Evolutionary conservation across 2,888 invertebrate species (phyloP), one percentile per base, ranked within the genome.

Genomic region (Eilema depressum): DNA sequence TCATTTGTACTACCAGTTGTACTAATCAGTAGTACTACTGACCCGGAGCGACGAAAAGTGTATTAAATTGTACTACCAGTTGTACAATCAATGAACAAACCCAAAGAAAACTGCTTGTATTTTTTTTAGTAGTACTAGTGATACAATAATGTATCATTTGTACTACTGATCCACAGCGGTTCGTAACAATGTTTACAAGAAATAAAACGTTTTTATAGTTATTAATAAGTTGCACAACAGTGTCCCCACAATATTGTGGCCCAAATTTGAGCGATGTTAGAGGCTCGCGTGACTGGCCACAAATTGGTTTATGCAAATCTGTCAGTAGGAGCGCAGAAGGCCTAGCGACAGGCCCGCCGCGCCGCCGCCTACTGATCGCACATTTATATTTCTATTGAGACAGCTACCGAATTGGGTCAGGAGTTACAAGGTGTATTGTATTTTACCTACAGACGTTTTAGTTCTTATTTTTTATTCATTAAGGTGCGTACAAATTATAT

Each of bases 281-380:
- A 60, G 66, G 64, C 68, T 86, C 77, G 85, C 86, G 87, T 86
- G 87, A 85, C 85, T 81, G 72, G 65, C 75, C 78, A 72, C 82
- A 86, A 87, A 87, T 87, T 83, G 85, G 77, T 86, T 87, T 87
- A 87, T 87, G 87, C 78, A 82, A 87, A 87, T 86, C 74, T 74
- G 56, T 69, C 68, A 66, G 47, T 28, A 30, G 28, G 28, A 25
- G n/a, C n/a, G n/a, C n/a, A n/a, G n/a, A n/a, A n/a, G 53, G 63
- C 17, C 63, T 64, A 73, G 57, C 72, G 57, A 63, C 20, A 30
- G 30, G 60, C 0, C 47, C 65, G 20, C 33, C 47, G 66, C 69
- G 64, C 53, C 53, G 53, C 10, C 53, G 11, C 0, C 60, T 47
- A 25, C 33, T 75, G 73, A 73, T 66, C 47, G 33, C 61, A 56